Evolutionary conservation across 2,797 vertebrate genomes (phyloP), one percentile per base, ranked within the genome.

Genomic region (Salmo trutta): DNA sequence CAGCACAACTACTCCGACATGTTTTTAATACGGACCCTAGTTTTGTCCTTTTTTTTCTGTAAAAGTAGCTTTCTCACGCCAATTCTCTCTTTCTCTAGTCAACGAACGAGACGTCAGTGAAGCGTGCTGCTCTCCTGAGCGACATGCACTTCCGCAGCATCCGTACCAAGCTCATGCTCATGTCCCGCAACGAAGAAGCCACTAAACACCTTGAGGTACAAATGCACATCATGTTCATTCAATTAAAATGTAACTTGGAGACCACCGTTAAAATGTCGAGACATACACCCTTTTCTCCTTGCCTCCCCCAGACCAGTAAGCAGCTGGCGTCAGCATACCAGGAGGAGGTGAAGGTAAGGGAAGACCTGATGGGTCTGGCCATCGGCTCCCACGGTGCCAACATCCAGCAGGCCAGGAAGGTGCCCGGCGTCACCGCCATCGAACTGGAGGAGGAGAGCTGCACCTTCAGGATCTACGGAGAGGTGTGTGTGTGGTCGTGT

Each of bases 61-160:
- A 2, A 10, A 41, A 41, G 41, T 41, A 41, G n/a, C 59, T 24
- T 24, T n/a, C 66, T 68, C 66, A 68, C 16, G 5, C 31, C 81
- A 56, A 66, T 31, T 65, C 29, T 19, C 29, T 19, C 0, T 24
- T 17, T 69, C 54, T 68, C 7, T 79, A 97, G 96, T 97, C 96
- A 64, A 97, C 96, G 19, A 96, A 95, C 1, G 96, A 97, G 85
- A 95, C 96, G 59, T 96, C 96, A n/a, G 93, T 95, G 81, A 97
- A 97, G 87, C 94, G 96, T 62, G 96, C 96, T 0, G 91, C 93
- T 54, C 93, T 97, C 41, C 89, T 98, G 87, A 96, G 96, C 24
- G 96, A 97, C 90, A 97, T 97, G 96, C 97, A 98, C 84, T 96
- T 98, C 77, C 95, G 97, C 82, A 97, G 96, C 87, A 96, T 98